Base-by-base conservation (phyloP, 2,888 invertebrate species). In the Lepas anatifera region DNA sequence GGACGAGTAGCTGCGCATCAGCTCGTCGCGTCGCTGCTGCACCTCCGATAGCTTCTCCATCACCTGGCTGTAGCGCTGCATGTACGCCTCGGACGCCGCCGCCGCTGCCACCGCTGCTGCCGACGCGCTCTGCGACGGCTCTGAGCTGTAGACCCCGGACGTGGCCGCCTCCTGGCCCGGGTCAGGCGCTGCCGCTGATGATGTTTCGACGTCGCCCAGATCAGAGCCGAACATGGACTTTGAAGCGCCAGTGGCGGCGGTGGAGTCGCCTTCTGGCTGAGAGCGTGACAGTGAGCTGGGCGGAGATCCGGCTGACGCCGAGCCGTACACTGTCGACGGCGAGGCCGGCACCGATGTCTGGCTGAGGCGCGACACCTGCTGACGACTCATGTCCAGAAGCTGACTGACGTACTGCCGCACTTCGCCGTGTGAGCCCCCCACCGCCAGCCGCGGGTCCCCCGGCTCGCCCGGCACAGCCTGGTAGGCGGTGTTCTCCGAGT, bases 301-400 rank as follows among this genome's bases (percentile, higher is more conserved):
- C 39, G 35, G 10, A n/a, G 37, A 39, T 37, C 18, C 16, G 32
- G 4, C 58, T 18, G 58, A 58, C 10, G 32, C 58, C 58, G 58
- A 32, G 58, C 58, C 58, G 58, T 58, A 58, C 58, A 58, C 58
- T 1, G 58, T 58, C 11, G 58, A 58, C 32, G 58, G 58, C 58
- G 58, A 58, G n/a, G n/a, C n/a, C n/a, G n/a, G n/a, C 32, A 4
- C 10, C 13, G 13, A 16, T 2, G 52, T 10, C 52, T 25, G 4
- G 52, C 29, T 52, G 13, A 52, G 52, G 3, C 25, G 52, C 29
- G 52, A 27, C 29, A 52, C 22, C 27, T 25, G 52, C 29, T 52
- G 13, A 16, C 52, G 52, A 13, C 52, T 52, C 52, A 22, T 22
- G 52, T 52, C 52, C 52, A 52, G 52, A 27, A 52, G 52, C 29